Evolutionary conservation across 92 coral and sea anemone species (phyloP).

Genomic region (Parazoanthus swiftii): DNA sequence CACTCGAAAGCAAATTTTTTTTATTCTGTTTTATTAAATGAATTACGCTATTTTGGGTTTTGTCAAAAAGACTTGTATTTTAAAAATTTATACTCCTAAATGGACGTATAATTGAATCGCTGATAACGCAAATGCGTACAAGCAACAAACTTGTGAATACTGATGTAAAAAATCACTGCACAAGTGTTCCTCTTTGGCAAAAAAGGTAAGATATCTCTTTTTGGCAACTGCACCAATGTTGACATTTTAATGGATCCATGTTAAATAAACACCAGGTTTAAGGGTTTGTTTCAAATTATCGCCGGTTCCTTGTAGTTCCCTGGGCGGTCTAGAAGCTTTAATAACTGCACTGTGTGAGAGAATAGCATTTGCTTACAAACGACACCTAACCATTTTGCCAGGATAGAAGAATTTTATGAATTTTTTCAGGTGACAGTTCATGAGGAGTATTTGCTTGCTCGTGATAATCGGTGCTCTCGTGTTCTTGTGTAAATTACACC

Average conservation of each 20-base stretch:
- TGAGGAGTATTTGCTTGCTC: conserved; percentile 20
- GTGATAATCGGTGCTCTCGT: conserved; percentile 46
- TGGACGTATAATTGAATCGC: conserved; percentile 60
- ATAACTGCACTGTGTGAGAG: conserved; percentile 43
- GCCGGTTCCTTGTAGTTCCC: conserved; percentile 29
- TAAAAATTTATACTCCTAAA: conserved; percentile 75
- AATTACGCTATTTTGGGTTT: conserved; percentile 68
- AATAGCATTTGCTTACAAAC: background rate
- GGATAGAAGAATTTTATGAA: conserved; percentile 19
- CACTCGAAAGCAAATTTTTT: conserved; percentile 55
- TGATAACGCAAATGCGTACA: conserved; percentile 51
- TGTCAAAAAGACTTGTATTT: conserved; percentile 51
- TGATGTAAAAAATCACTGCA: background rate
- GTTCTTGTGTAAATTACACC: conserved; percentile 80
- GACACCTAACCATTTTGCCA: conserved; percentile 4
- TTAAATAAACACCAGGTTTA: conserved; percentile 37
- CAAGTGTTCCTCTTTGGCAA: background rate
- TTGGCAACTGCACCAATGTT: conserved; percentile 40
- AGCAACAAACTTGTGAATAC: background rate
- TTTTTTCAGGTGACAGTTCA: conserved; percentile 11
- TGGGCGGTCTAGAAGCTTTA: conserved; percentile 51
- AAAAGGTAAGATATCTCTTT: background rate
- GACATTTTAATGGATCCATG: conserved; percentile 33
- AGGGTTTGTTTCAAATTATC: conserved; percentile 26
- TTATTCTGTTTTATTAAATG: conserved; percentile 65